Evolutionary conservation across 1,140 invertebrate species (phyloP).

Genomic region (Schlechtendalia chinensis): DNA sequence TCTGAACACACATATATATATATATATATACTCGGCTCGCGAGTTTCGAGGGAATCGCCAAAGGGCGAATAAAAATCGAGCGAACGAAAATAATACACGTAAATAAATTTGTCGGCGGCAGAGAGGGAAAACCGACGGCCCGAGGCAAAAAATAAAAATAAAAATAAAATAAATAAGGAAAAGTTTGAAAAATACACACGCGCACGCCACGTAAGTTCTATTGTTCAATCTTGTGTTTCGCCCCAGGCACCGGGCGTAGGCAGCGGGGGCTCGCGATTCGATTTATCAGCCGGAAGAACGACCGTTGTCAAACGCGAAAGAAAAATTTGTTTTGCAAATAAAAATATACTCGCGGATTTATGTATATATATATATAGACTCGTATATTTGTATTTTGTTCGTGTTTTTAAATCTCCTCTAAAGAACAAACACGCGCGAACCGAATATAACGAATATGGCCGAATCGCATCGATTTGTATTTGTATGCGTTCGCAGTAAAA

Average conservation of each 20-base stretch:
- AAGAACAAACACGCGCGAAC: conserved; percentile 28
- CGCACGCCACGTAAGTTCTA: conserved; percentile 12
- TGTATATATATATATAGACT: not conserved
- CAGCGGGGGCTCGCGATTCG: not conserved
- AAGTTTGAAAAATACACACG: conserved; percentile 36
- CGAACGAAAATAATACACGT: conserved; percentile 46
- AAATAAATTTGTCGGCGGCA: conserved; percentile 21
- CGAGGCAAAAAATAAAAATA: conserved; percentile 17
- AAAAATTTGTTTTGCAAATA: conserved; percentile 45
- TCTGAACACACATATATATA: too few species aligned
- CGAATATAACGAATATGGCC: not conserved
- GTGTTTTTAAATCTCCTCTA: not conserved
- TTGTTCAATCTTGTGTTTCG: conserved; percentile 45
- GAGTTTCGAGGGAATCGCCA: conserved; percentile 22
- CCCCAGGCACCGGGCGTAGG: not conserved
- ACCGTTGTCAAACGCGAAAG: conserved; percentile 43
- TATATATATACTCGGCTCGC: not conserved
- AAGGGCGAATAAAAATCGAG: conserved; percentile 36
- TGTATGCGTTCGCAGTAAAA: not conserved
- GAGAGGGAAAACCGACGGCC: conserved; percentile 15
- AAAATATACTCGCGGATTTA: conserved; percentile 14
- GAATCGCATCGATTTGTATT: not conserved
- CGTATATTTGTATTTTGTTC: not conserved
- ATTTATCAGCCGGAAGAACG: conserved; percentile 45
- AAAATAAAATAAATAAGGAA: conserved; percentile 14